A percentile compares a stretch with the other conserved stretches of the same genome.
phyloP scores from a whole-genome alignment of 2,888 invertebrate genomes.

The Eupithecia dodoneata region DNA sequence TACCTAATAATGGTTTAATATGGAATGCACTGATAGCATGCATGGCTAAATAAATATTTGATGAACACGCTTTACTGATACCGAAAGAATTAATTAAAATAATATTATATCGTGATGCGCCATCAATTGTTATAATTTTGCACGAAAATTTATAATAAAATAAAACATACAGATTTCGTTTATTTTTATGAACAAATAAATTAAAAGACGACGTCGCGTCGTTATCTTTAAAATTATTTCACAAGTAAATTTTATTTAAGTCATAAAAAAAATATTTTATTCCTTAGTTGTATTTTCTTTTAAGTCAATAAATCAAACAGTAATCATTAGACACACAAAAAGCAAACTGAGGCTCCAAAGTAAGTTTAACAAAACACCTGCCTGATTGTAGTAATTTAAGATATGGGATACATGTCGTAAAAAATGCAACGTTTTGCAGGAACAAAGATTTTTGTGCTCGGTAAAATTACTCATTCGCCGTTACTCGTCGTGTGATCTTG shows the following conservation, averaged over 20 bases:
- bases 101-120: conserved; percentile 9
- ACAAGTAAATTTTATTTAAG: neutral
- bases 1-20: conserved; percentile 47
- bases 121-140: conserved; percentile 4
- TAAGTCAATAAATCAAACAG: neutral
- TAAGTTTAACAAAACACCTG: conserved; percentile 8
- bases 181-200: neutral
- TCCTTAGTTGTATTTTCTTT: neutral
- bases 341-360: neutral
- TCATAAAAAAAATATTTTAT: neutral
- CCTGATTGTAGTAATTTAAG: conserved; percentile 18
- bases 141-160: neutral
- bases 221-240: too few species aligned
- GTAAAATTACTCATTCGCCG: conserved; percentile 45
- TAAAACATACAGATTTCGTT: neutral
- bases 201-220: neutral
- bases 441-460: conserved; percentile 25
- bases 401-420: conserved; percentile 11
- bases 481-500: conserved; percentile 44
- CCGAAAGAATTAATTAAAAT: conserved; percentile 20
- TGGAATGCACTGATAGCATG: conserved; percentile 58
- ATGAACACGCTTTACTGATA: conserved; percentile 14
- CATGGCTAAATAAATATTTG: conserved; percentile 35
- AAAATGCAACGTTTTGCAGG: conserved; percentile 6
- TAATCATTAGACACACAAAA: neutral